Evolutionary conservation across 2,888 invertebrate genomes (phyloP).

Genomic region (Harpalus rubripes): DNA sequence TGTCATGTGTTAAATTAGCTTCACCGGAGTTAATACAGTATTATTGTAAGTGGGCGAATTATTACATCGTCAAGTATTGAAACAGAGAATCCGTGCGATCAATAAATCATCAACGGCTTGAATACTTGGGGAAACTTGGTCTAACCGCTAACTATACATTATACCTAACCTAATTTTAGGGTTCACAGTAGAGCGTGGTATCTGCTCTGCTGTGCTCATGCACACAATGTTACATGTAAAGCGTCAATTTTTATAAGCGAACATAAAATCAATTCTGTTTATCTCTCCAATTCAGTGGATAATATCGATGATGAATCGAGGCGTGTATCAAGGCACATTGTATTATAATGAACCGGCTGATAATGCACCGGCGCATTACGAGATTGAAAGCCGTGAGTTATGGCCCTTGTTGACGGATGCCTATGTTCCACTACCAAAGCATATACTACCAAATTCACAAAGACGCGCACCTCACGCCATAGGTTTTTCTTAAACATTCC

Average conservation of each 20-base stretch:
- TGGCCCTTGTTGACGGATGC: conserved; percentile 50
- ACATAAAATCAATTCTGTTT: conserved; percentile 65
- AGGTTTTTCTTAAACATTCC: not conserved
- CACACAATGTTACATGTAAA: conserved; percentile 28
- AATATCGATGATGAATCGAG: conserved; percentile 66
- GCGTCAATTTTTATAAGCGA: conserved; percentile 54
- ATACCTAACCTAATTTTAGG: conserved; percentile 53
- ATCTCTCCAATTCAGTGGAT: conserved; percentile 63
- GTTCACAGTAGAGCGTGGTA: conserved; percentile 22
- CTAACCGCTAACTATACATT: conserved; percentile 26
- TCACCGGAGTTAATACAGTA: no score
- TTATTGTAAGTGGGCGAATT: no score
- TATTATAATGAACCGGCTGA: conserved; percentile 65
- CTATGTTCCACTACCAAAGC: not conserved
- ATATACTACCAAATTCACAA: not conserved
- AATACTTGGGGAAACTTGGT: conserved; percentile 8
- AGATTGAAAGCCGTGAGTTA: conserved; percentile 65
- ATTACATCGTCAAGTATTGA: no score
- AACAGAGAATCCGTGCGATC: conserved; percentile 14
- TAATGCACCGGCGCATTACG: conserved; percentile 61
- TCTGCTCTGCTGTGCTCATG: not conserved
- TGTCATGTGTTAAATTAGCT: no score
- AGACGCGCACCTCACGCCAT: not conserved
- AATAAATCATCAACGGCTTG: conserved; percentile 46
- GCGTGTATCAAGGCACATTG: conserved; percentile 59